Evolutionary conservation across 2,888 invertebrate species (phyloP).

Genomic region (Calliphora vomitoria): DNA sequence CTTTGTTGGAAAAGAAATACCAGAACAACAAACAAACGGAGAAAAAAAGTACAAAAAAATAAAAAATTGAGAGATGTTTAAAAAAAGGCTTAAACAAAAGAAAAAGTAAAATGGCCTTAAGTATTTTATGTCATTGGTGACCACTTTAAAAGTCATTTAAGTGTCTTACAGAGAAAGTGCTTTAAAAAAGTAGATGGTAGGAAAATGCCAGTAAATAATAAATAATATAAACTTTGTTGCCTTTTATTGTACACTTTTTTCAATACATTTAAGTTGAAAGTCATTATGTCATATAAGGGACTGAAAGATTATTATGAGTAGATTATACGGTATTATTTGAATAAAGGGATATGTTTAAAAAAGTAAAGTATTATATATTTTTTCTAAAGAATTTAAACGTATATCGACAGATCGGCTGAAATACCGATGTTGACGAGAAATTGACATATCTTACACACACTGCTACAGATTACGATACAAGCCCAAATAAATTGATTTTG

Average conservation of each 20-base stretch:
- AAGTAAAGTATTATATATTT: not conserved
- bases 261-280: not conserved
- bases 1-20: not conserved
- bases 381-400: no score
- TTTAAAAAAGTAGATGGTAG: not conserved
- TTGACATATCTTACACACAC: no score
- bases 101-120: slow-evolving; percentile 34
- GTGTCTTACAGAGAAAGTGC: slow-evolving; percentile 18
- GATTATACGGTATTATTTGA: not conserved
- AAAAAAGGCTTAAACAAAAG: slow-evolving; percentile 27
- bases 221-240: not conserved
- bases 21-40: not conserved
- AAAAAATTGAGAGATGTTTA: not conserved
- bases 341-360: not conserved
- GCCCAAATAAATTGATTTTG: no score
- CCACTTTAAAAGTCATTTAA: slow-evolving; percentile 58
- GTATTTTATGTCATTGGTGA: slow-evolving; percentile 59
- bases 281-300: slow-evolving; percentile 7
- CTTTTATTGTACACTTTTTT: not conserved
- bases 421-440: no score
- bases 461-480: no score
- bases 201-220: slow-evolving; percentile 24
- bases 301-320: not conserved
- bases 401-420: no score
- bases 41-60: not conserved